Evolutionary conservation across 2,113 vertebrate genomes (phyloP).

Genomic region (Platichthys flesus): DNA sequence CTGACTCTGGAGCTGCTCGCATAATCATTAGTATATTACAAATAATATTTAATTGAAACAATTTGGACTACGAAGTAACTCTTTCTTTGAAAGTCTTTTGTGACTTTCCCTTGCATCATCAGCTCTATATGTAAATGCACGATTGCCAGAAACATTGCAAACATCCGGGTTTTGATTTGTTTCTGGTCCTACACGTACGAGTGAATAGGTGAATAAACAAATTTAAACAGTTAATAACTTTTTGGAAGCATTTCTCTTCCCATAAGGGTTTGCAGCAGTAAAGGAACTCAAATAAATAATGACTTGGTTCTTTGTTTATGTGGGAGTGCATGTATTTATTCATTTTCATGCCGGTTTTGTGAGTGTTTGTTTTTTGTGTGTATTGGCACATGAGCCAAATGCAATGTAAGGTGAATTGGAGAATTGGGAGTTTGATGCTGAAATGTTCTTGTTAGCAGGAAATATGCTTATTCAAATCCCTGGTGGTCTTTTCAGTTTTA

Average conservation of each 20-base stretch:
- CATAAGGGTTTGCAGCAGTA: conserved; percentile 2
- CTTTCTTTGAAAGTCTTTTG: too few species aligned
- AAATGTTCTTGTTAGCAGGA: conserved; percentile 77
- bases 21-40: not conserved
- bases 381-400: conserved; percentile 40
- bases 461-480: conserved; percentile 80
- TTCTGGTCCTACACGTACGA: too few species aligned
- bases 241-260: conserved; percentile 6
- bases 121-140: too few species aligned
- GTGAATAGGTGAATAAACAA: not conserved
- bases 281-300: conserved; percentile 8
- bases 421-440: conserved; percentile 63
- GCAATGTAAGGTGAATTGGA: conserved; percentile 72
- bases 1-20: not conserved
- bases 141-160: too few species aligned
- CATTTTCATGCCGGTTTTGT: not conserved
- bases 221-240: not conserved
- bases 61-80: too few species aligned
- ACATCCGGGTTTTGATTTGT: too few species aligned
- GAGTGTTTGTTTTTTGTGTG: conserved; percentile 7
- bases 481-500: conserved; percentile 63
- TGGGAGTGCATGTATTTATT: conserved; percentile 19
- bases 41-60: too few species aligned
- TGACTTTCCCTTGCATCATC: too few species aligned
- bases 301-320: not conserved